Conservation (phyloP, 2,797 vertebrate genomes). For the Danio tinwini region DNA sequence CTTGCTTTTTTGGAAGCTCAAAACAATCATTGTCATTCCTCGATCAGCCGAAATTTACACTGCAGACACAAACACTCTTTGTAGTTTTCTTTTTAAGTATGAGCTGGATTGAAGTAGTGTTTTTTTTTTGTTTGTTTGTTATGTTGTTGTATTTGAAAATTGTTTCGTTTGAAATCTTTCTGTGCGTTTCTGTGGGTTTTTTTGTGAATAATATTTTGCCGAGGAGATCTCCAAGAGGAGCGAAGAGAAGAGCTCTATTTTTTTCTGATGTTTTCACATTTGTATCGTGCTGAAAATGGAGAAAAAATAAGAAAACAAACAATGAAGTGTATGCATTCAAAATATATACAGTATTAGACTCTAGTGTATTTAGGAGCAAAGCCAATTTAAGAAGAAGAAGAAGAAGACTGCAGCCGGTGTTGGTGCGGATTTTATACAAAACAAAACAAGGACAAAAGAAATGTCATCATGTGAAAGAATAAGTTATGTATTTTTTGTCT, state of each 20-base stretch:
- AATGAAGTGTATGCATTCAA: constrained; percentile 34
- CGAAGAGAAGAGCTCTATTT: constrained; percentile 71
- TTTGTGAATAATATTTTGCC: constrained; percentile 65
- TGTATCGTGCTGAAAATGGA: constrained; percentile 62
- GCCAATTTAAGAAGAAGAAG: constrained; percentile 57
- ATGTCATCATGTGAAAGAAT: constrained; percentile 58
- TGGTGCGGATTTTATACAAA: constrained; percentile 42
- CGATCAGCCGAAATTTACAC: constrained; percentile 83
- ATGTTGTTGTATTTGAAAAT: constrained; percentile 68
- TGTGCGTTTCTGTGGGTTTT: constrained; percentile 78
- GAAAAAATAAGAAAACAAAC: constrained; percentile 13
- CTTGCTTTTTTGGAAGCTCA: constrained; percentile 91
- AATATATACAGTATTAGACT: constrained; percentile 65
- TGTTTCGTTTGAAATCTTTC: constrained; percentile 74
- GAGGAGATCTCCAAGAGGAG: constrained; percentile 69
- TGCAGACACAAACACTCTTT: constrained; percentile 81
- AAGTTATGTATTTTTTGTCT: constrained; percentile 77
- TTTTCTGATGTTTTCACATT: constrained; percentile 73
- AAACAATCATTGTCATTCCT: constrained; percentile 86
- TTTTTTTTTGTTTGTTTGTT: constrained; percentile 78
- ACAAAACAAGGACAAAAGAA: constrained; percentile 15
- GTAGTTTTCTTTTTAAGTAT: constrained; percentile 90
- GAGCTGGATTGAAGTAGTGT: constrained; percentile 81
- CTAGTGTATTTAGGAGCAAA: constrained; percentile 63
- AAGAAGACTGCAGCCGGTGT: constrained; percentile 31